These are phyloP conservation scores for Anabas testudineus DNA, from an alignment of 2,797 vertebrate genomes.

Conservation along the genomic window DNA sequence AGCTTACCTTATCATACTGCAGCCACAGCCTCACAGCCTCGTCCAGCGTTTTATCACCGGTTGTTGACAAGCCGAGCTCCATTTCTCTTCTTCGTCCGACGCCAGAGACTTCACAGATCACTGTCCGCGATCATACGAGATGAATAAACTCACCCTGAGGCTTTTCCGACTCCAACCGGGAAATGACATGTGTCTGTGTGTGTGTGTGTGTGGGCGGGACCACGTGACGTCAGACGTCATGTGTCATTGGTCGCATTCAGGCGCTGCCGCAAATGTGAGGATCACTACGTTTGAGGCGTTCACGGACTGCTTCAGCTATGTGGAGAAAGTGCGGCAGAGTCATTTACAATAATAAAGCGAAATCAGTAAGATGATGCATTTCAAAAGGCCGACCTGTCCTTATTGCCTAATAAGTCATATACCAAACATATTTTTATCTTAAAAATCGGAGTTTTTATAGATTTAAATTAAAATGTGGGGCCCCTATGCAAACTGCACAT, in stretches of 20 bases:
- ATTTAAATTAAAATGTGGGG: too few relatives aligned
- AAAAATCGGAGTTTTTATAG: too few relatives aligned
- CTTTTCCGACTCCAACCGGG: too few relatives aligned
- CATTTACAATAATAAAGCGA: too few relatives aligned
- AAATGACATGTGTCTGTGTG: rapidly evolving
- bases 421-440: too few relatives aligned
- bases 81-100: constrained; percentile 52
- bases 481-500: too few relatives aligned
- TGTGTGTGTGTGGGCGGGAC: constrained; percentile 29
- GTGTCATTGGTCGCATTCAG: constrained; percentile 45
- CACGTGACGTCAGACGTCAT: constrained; percentile 44
- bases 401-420: too few relatives aligned
- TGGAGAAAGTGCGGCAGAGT: too few relatives aligned
- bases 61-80: constrained; percentile 61
- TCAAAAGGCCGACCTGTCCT: too few relatives aligned
- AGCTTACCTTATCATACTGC: constrained; percentile 89
- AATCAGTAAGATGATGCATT: too few relatives aligned
- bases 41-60: constrained; percentile 70
- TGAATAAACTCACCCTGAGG: rapidly evolving
- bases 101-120: not conserved
- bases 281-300: not conserved
- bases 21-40: constrained; percentile 86
- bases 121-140: not conserved
- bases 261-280: not conserved
- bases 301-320: not conserved